phyloP scores from a whole-genome alignment of 2,113 vertebrate species.

The Trinectes maculatus region DNA sequence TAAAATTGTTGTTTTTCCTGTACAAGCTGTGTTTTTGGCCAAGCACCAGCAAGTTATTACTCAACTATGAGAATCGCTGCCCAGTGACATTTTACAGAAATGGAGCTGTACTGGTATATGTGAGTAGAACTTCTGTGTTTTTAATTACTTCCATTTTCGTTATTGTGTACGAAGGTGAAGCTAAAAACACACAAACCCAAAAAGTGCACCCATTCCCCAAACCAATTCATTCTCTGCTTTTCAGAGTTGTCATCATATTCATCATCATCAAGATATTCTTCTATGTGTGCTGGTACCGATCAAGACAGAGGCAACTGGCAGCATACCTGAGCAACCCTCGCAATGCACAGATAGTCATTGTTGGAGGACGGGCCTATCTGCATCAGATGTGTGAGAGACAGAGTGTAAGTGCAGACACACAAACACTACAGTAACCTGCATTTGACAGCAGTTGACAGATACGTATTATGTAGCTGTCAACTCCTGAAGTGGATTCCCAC shows the following conservation, averaged over 20 bases:
- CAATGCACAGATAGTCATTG: constrained; percentile 87
- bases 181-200: too few relatives aligned
- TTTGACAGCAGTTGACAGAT: neutral
- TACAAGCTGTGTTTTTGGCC: constrained; percentile 3
- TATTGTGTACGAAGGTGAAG: too few relatives aligned
- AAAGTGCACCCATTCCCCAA: neutral
- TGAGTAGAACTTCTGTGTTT: constrained; percentile 61
- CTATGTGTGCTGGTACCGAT: constrained; percentile 90
- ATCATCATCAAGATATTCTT: constrained; percentile 89
- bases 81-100: constrained; percentile 60
- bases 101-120: constrained; percentile 89
- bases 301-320: constrained; percentile 86
- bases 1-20: neutral
- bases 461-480: neutral
- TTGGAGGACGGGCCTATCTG: constrained; percentile 86
- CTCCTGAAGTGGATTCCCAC: neutral
- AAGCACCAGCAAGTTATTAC: constrained; percentile 23
- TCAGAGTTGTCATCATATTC: constrained; percentile 86
- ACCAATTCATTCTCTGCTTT: neutral
- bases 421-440: neutral
- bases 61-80: constrained; percentile 55
- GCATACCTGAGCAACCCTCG: constrained; percentile 87
- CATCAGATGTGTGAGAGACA: constrained; percentile 87
- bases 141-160: neutral
- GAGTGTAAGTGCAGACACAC: constrained; percentile 74